Evolutionary conservation across 2,888 invertebrate genomes (phyloP), one percentile per base, ranked within the genome.

Genomic region (Plebejus melissa): DNA sequence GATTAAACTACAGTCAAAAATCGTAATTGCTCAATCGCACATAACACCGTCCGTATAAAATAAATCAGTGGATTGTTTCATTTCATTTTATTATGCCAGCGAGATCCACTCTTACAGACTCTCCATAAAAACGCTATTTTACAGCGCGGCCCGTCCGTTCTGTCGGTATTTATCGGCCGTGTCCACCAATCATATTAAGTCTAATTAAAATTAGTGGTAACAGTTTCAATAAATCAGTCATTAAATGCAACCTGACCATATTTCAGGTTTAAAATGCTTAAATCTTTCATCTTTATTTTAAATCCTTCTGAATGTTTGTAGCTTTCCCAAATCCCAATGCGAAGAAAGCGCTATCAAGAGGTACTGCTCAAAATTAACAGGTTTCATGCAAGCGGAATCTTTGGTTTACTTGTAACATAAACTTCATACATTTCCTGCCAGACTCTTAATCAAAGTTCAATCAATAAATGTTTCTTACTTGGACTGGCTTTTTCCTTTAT

Each of bases 61-160:
- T 91, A 91, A 91, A 91, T 91, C 91, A 90, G 84, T 80, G 87
- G 85, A 90, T 90, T 89, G 90, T 90, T 90, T 90, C 89, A 90
- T 91, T 89, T 86, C 87, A 89, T 90, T 91, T 90, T 90, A 90
- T 91, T 89, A 88, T 87, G 80, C 87, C 87, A 83, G 89, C 89
- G 89, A 89, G 84, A 80, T 82, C 82, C 84, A 83, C 84, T 86
- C 86, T 86, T 83, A 85, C 86, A 83, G 84, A 83, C 82, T 82
- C 83, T 87, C 85, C 85, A 87, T 89, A 89, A 88, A 89, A 89
- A 85, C 80, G 81, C 81, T 85, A 84, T 85, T 88, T 88, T 78
- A 78, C 78, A 77, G 75, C 58, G 46, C 54, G 60, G 36, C 9
- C 50, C 71, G 28, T 41, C 9, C 46, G 28, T 50, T 72, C 50